Conservation (phyloP, 2,888 invertebrate species). For the Mesorhabditis belari region DNA sequence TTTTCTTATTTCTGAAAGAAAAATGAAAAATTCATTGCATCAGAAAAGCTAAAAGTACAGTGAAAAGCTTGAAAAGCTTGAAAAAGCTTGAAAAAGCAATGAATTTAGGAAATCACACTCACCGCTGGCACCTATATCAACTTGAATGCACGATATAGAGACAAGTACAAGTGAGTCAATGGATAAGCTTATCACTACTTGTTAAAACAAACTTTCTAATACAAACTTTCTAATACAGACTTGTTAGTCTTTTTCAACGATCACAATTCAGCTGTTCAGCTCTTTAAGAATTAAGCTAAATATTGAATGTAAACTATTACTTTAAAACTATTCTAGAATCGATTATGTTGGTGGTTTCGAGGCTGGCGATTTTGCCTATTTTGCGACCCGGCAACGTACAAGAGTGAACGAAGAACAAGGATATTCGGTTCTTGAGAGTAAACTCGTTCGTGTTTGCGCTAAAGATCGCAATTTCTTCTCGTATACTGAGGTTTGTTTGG, state of each 20-base stretch:
- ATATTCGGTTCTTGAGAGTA: conserved; percentile 63
- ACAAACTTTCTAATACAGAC: neutral
- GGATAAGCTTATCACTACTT: too few relatives aligned
- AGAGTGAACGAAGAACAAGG: conserved; percentile 11
- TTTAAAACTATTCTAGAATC: conserved; percentile 71
- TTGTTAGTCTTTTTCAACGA: neutral
- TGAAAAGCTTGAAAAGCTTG: too few relatives aligned
- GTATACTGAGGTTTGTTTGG: conserved; percentile 78
- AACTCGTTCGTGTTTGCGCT: conserved; percentile 87
- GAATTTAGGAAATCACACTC: too few relatives aligned
- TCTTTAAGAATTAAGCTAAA: neutral
- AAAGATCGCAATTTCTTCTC: conserved; percentile 92
- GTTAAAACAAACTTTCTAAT: too few relatives aligned
- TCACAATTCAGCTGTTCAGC: neutral
- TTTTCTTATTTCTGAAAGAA: too few relatives aligned
- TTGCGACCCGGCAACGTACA: conserved; percentile 84
- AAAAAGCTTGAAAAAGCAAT: too few relatives aligned
- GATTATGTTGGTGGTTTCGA: conserved; percentile 93
- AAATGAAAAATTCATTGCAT: too few relatives aligned
- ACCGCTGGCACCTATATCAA: too few relatives aligned
- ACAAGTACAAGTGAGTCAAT: too few relatives aligned
- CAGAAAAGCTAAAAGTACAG: too few relatives aligned
- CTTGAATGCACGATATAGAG: too few relatives aligned
- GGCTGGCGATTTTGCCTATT: conserved; percentile 90
- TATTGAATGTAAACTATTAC: neutral